Evolutionary conservation across 2,888 invertebrate species (phyloP).

Genomic region (Steromphala cineraria): DNA sequence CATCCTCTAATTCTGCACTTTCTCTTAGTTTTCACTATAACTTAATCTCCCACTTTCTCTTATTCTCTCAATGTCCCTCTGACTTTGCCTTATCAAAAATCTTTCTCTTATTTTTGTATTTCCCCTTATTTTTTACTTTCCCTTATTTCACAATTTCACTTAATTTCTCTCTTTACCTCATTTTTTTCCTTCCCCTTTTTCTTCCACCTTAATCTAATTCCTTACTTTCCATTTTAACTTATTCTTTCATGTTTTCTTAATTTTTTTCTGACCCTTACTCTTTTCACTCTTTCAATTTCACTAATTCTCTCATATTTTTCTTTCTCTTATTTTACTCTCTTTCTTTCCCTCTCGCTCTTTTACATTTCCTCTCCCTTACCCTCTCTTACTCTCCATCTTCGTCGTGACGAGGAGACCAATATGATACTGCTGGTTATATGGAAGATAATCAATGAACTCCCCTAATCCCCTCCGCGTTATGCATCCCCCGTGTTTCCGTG

Average conservation of each 20-base stretch:
- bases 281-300: background rate
- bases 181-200: no score
- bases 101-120: background rate
- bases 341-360: background rate
- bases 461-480: background rate
- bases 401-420: background rate
- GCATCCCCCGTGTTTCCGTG: background rate
- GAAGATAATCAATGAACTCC: background rate
- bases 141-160: background rate
- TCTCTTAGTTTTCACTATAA: background rate
- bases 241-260: background rate
- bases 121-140: background rate
- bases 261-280: background rate
- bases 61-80: no score
- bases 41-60: background rate
- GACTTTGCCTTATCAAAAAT: no score
- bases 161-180: no score
- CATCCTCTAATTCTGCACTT: no score
- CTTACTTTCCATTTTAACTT: no score
- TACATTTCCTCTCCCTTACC: background rate
- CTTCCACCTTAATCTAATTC: no score
- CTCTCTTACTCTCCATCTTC: constrained; percentile 12
- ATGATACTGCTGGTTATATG: background rate
- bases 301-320: background rate
- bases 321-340: background rate